Evolutionary conservation across 2,797 vertebrate species (phyloP), one percentile per base, ranked within the genome.

Genomic region (Bovichtus variegatus): DNA sequence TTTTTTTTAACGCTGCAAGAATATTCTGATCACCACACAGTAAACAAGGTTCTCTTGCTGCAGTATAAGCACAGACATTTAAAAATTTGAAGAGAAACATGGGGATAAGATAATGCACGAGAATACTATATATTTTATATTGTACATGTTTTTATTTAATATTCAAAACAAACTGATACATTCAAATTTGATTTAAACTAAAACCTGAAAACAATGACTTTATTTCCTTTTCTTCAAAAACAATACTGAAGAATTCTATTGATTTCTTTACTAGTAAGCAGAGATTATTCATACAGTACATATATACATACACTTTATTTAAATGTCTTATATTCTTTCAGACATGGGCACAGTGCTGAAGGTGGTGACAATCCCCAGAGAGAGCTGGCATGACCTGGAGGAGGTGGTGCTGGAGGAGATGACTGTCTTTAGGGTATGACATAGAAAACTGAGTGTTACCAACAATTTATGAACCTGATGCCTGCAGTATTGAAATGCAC

Each of bases 391-490:
- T 54, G 97, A 99, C 87, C 95, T 99, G 87, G 98, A 99, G 84
- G 98, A 99, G 93, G 98, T 99, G 78, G 96, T 99, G 73, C 89
- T 99, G 84, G 98, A 99, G 90, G 98, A 99, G 95, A 98, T 99
- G 96, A 97, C 97, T 47, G 97, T 99, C 74, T 98, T 99, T 84
- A 95, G 95, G 96, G 98, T 99, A 90, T 0, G 87, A 44, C 46
- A 0, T 10, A 63, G 18, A 64, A 55, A 79, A 75, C 27, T 43
- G 23, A 71, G 12, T 11, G 6, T 6, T 43, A 66, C 66, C 4
- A 59, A 10, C n/a, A 23, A 11, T 25, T 16, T 50, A 31, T 34
- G 10, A 43, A 23, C 6, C 40, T 9, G 13, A 3, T 55, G 62
- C 5, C 19, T 58, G 34, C 31, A 9, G 31, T 34, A 1, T 53